Percentiles rank a stretch among this genome's conserved stretches.
Evolutionary conservation across 1,140 invertebrate genomes (phyloP).

Genomic region (Zaprionus capensis): DNA sequence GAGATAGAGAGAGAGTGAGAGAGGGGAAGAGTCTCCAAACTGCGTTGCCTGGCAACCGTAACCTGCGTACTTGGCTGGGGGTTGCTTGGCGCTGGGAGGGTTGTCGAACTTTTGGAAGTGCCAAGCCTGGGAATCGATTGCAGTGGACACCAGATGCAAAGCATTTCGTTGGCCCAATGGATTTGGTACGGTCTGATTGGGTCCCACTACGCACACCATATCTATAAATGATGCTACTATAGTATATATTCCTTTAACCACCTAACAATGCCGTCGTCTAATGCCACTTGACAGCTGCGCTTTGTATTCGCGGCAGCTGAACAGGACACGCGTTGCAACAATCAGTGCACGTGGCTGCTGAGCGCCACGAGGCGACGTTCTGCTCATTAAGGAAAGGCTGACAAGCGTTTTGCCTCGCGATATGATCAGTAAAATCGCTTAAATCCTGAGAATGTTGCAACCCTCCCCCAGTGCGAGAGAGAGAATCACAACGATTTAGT

Average conservation of each 20-base stretch:
- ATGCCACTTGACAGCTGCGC: slow-evolving; percentile 65
- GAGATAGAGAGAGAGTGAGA: slow-evolving; percentile 37
- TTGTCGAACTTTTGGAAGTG: slow-evolving; percentile 27
- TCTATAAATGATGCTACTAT: slow-evolving; percentile 5
- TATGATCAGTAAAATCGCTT: slow-evolving; percentile 58
- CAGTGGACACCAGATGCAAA: slow-evolving; percentile 77
- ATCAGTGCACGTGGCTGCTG: slow-evolving; percentile 69
- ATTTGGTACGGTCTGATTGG: slow-evolving; percentile 57
- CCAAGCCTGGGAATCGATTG: slow-evolving; percentile 66
- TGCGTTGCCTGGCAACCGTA: slow-evolving; percentile 62
- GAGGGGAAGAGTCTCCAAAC: slow-evolving; percentile 56
- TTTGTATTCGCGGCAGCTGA: slow-evolving; percentile 13
- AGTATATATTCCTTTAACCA: slow-evolving; percentile 25
- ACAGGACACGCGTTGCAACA: slow-evolving; percentile 26
- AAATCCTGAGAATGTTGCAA: slow-evolving; percentile 27
- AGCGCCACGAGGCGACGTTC: slow-evolving; percentile 72
- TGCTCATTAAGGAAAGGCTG: slow-evolving; percentile 70
- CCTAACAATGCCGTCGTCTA: slow-evolving; percentile 23
- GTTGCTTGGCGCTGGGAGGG: slow-evolving; percentile 43
- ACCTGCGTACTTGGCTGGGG: slow-evolving; percentile 28
- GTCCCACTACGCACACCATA: slow-evolving; percentile 17
- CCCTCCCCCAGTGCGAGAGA: neutral
- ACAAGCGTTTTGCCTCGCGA: slow-evolving; percentile 65
- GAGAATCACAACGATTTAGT: slow-evolving; percentile 27
- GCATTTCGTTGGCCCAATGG: slow-evolving; percentile 66